phyloP scores from a whole-genome alignment of 2,113 vertebrate genomes.

The Barnardius zonarius region DNA sequence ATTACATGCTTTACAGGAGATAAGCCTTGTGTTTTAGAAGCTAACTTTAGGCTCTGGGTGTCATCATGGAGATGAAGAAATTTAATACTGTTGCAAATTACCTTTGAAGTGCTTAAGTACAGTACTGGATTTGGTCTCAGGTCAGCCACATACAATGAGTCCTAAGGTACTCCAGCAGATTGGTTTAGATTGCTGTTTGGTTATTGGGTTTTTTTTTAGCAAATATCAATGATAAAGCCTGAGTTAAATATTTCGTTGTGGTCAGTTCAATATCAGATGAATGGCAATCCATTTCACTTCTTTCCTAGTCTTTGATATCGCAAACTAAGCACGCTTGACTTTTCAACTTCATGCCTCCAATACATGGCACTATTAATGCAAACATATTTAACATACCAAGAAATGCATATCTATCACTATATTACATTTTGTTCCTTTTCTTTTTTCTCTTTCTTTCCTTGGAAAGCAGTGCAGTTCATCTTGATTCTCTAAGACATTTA shows the following conservation, averaged over 20 bases:
- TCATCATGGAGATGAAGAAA: background rate
- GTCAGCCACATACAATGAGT: background rate
- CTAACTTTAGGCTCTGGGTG: background rate
- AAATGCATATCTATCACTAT: background rate
- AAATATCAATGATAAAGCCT: background rate
- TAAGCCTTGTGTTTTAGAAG: background rate
- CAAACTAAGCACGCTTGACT: background rate
- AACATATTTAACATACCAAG: background rate
- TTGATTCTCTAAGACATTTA: background rate
- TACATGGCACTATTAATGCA: background rate
- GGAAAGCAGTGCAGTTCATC: background rate
- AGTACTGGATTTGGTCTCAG: background rate
- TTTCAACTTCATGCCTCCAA: background rate
- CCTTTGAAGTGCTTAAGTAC: background rate
- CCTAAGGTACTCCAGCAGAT: background rate
- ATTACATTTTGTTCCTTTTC: background rate
- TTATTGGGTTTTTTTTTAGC: background rate
- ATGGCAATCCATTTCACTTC: background rate
- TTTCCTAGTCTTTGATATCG: background rate
- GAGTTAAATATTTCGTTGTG: background rate
- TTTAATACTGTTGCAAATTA: background rate
- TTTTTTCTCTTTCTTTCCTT: background rate
- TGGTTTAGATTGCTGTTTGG: background rate
- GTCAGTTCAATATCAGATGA: background rate
- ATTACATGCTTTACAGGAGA: background rate